Conservation (phyloP, 2,888 invertebrate genomes). For the Falcaria lacertinaria region DNA sequence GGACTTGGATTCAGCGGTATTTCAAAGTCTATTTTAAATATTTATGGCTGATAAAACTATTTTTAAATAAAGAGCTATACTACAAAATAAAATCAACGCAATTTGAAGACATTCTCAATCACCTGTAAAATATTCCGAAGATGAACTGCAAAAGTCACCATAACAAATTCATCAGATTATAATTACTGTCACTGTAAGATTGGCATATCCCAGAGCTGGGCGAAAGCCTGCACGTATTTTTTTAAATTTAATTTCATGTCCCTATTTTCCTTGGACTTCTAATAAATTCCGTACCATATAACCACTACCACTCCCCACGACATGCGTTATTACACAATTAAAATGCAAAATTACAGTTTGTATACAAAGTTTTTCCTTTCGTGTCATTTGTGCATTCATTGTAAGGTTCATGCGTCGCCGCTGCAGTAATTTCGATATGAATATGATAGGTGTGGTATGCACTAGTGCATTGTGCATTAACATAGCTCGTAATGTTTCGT, state of each 20-base stretch:
- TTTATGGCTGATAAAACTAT: too few species aligned
- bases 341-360: slow-evolving; percentile 30
- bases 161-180: too few species aligned
- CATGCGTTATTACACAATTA: slow-evolving; percentile 31
- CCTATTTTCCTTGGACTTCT: too few species aligned
- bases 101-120: too few species aligned
- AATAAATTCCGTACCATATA: slow-evolving; percentile 19
- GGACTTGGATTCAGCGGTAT: not conserved
- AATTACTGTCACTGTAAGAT: too few species aligned
- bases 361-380: slow-evolving; percentile 30
- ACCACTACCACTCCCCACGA: slow-evolving; percentile 12
- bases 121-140: too few species aligned
- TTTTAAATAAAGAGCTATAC: too few species aligned
- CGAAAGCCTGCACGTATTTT: too few species aligned
- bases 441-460: slow-evolving; percentile 26
- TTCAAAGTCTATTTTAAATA: not conserved
- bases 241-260: too few species aligned
- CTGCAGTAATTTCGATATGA: slow-evolving; percentile 29
- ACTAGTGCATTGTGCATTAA: slow-evolving; percentile 14
- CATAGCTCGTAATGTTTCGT: slow-evolving; percentile 4
- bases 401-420: slow-evolving; percentile 12
- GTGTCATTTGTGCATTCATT: slow-evolving; percentile 31
- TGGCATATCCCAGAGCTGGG: too few species aligned
- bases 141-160: too few species aligned
- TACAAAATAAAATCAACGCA: too few species aligned